Percentiles rank a stretch among this genome's conserved stretches.
phyloP scores from a whole-genome alignment of 2,888 invertebrate genomes.

The Eupithecia centaureata region DNA sequence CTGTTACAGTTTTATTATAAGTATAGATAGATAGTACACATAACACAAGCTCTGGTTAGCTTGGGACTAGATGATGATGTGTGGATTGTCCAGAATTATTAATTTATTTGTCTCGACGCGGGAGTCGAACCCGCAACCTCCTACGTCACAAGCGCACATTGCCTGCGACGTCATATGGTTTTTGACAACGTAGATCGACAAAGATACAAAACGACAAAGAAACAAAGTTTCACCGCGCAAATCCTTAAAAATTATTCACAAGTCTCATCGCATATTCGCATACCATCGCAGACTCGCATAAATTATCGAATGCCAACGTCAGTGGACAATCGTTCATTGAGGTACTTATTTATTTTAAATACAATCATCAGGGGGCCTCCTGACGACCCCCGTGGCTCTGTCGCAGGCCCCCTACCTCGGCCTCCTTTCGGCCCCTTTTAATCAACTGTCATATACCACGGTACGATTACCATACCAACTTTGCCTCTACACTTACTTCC shows the following conservation, averaged over 20 bases:
- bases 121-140: no score
- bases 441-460: constrained; percentile 81
- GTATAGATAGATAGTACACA: no score
- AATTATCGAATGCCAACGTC: constrained; percentile 63
- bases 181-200: no score
- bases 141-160: no score
- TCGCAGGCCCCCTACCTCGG: constrained; percentile 81
- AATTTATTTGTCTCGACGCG: no score
- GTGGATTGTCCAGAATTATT: no score
- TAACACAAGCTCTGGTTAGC: no score
- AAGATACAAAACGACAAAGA: neutral
- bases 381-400: constrained; percentile 78
- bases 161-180: no score
- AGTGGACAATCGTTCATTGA: constrained; percentile 83
- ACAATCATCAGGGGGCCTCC: constrained; percentile 80
- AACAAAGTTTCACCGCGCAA: constrained; percentile 5
- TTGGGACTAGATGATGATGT: no score
- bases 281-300: constrained; percentile 50
- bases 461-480: constrained; percentile 26
- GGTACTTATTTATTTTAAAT: constrained; percentile 84
- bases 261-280: constrained; percentile 30
- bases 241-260: constrained; percentile 22
- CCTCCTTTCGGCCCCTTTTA: constrained; percentile 81
- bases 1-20: no score
- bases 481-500: neutral